phyloP scores from a whole-genome alignment of 1,140 invertebrate genomes.

The Paraescarpia echinospica region DNA sequence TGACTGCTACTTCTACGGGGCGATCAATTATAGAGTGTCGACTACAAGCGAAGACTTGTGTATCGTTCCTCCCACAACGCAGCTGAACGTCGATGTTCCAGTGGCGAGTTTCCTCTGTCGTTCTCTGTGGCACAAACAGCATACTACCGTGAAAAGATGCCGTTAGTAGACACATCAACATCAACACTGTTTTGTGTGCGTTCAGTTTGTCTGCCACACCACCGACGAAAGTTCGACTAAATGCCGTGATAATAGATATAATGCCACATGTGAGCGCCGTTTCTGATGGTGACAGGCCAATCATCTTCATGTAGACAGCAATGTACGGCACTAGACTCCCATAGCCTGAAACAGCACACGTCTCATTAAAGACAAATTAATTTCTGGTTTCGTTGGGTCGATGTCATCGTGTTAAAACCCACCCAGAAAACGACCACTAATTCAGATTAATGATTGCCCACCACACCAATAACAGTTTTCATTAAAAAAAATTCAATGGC shows the following conservation, averaged over 20 bases:
- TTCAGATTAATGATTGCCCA: slow-evolving; percentile 54
- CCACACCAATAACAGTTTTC: too few species aligned
- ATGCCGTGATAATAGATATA: slow-evolving; percentile 74
- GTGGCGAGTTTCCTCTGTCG: background rate
- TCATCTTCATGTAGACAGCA: slow-evolving; percentile 76
- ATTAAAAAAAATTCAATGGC: too few species aligned
- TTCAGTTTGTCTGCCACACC: slow-evolving; percentile 77
- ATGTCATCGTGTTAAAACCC: slow-evolving; percentile 32
- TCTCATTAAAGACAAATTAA: too few species aligned
- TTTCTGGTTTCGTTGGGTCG: background rate
- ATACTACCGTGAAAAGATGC: slow-evolving; percentile 11
- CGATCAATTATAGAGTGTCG: background rate
- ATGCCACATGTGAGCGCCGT: slow-evolving; percentile 77
- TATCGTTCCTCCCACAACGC: background rate
- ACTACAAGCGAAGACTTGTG: background rate
- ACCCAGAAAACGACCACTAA: slow-evolving; percentile 76
- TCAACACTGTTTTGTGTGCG: slow-evolving; percentile 12
- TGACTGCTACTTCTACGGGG: background rate
- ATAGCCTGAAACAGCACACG: slow-evolving; percentile 65
- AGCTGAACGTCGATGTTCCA: background rate
- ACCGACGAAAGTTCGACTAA: slow-evolving; percentile 80
- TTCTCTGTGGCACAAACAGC: slow-evolving; percentile 16
- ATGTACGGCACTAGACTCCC: slow-evolving; percentile 81
- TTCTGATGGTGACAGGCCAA: slow-evolving; percentile 79
- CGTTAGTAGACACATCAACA: slow-evolving; percentile 2